Percentiles rank a stretch among this genome's conserved stretches.
phyloP scores from a whole-genome alignment of 2,888 invertebrate genomes.

The Stenotaenia linearis region DNA sequence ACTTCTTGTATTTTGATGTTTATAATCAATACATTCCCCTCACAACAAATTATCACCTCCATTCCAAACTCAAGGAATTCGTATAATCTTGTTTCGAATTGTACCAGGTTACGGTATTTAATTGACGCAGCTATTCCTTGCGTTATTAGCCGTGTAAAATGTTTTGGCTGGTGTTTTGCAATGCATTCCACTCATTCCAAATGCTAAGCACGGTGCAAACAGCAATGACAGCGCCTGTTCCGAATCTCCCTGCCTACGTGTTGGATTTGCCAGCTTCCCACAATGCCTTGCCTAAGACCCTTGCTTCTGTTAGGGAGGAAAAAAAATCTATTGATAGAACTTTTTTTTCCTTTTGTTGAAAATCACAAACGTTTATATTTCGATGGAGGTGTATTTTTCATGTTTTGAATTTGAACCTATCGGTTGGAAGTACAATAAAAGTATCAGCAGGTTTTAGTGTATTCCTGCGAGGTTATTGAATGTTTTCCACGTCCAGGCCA shows the following conservation, averaged over 20 bases:
- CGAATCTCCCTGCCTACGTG: neutral
- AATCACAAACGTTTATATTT: slow-evolving; percentile 24
- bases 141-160: slow-evolving; percentile 7
- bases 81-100: neutral
- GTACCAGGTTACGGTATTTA: neutral
- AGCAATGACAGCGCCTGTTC: slow-evolving; percentile 19
- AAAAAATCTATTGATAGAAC: slow-evolving; percentile 13
- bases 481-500: neutral
- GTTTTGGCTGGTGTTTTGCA: neutral
- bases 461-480: neutral
- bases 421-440: slow-evolving; percentile 5
- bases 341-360: neutral
- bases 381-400: neutral
- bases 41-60: too few relatives aligned
- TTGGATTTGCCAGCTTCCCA: slow-evolving; percentile 12
- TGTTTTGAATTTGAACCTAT: slow-evolving; percentile 20
- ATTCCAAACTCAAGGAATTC: neutral
- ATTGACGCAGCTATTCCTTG: neutral
- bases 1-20: too few relatives aligned
- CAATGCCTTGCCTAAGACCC: slow-evolving; percentile 13
- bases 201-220: slow-evolving; percentile 22
- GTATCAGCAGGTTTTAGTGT: slow-evolving; percentile 22
- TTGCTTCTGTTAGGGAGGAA: neutral
- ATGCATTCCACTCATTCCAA: slow-evolving; percentile 24
- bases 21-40: too few relatives aligned